phyloP scores from a whole-genome alignment of 2,888 invertebrate genomes.

The Scrobipalpa costella region DNA sequence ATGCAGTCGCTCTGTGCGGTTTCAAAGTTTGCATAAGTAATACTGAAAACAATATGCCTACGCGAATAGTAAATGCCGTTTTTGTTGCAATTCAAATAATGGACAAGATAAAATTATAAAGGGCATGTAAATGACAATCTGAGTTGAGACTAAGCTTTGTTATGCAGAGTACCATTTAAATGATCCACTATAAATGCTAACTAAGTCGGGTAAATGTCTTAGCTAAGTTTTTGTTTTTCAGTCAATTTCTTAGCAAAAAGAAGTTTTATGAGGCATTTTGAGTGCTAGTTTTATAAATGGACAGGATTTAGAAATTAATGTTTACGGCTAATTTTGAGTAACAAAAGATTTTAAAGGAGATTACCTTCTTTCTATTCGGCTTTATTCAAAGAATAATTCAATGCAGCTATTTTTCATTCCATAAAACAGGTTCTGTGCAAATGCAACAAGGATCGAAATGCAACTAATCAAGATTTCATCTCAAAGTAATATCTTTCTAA shows the following conservation, averaged over 20 bases:
- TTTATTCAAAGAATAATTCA: too few relatives aligned
- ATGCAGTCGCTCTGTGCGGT: neutral
- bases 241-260: neutral
- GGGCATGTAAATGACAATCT: conserved; percentile 10
- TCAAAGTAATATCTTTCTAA: neutral
- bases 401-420: too few relatives aligned
- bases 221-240: neutral
- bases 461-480: conserved; percentile 3
- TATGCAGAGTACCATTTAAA: conserved; percentile 2
- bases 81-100: conserved; percentile 7
- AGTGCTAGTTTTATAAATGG: neutral
- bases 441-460: neutral
- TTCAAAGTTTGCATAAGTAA: neutral
- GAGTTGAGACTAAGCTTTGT: conserved; percentile 3
- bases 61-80: conserved; percentile 8
- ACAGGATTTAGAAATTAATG: neutral
- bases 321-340: too few relatives aligned
- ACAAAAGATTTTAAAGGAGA: too few relatives aligned
- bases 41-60: conserved; percentile 10
- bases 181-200: conserved; percentile 9
- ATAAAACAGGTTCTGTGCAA: neutral
- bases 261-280: neutral
- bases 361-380: too few relatives aligned
- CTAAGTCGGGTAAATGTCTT: neutral
- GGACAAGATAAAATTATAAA: conserved; percentile 10